Base-by-base conservation (phyloP, 2,888 invertebrate genomes). In the Andrena fulva region DNA sequence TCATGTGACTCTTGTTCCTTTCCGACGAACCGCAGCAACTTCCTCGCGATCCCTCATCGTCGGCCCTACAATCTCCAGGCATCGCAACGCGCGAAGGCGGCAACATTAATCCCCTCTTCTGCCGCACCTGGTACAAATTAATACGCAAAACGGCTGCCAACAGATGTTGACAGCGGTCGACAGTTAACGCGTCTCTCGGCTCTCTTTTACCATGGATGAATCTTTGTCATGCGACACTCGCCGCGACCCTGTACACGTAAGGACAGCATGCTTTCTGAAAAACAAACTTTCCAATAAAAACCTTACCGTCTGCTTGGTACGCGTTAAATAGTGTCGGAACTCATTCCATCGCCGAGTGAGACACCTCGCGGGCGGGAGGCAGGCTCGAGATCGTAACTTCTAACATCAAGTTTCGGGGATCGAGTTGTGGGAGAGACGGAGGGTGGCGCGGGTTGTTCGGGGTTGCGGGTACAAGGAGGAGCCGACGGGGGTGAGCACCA, bases 361-460 rank as follows among this genome's bases (percentile, higher is more conserved):
- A 84, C 82, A 62, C 68, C 75, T 75, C 75, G 75, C 79, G 82
- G 82, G 69, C 71, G 56, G 71, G 73, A 87, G 80, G 82, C 87
- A 88, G 85, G 85, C 85, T 87, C 84, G 87, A 87, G 78, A 80
- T 83, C 63, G 86, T 87, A 91, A 92, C 87, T 90, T 90, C 89
- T 91, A 91, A 90, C 91, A 91, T 91, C 87, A 89, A 91, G 89
- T 91, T 91, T 87, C 80, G 67, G 24, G 56, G 86, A 80, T 87
- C 64, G 77, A 82, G 81, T 76, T 73, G 81, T 59, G 70, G 86
- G 84, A 79, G 87, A 78, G 76, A 87, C 86, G 80, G 84, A 87
- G 86, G 86, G 78, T 80, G 56, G 54, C 2, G 20, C 2, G 85
- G 86, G 87, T 86, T 83, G 80, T 78, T 78, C 75, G 79, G 81